These are phyloP conservation scores for Hydrocynus forskahlii DNA, from an alignment of 2,797 vertebrate genomes.

Conservation along the genomic window DNA sequence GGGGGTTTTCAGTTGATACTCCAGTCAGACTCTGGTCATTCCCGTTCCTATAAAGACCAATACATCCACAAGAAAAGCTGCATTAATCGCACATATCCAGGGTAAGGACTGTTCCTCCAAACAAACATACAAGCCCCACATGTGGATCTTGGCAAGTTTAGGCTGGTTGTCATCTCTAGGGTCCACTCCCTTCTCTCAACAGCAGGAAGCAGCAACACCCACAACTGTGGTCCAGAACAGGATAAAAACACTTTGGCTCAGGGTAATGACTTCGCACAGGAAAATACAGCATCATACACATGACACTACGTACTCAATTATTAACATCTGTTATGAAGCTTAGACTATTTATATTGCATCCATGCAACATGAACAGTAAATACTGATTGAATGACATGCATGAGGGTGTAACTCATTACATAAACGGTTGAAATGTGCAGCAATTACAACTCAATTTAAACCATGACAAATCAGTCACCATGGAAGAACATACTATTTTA, in stretches of 20 bases:
- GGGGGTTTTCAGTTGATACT: slow-evolving; percentile 13
- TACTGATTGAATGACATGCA: not conserved
- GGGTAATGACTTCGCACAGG: slow-evolving; percentile 7
- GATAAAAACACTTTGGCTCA: not conserved
- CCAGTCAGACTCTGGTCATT: slow-evolving; percentile 17
- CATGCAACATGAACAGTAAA: not conserved
- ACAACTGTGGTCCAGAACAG: not conserved
- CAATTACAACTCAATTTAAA: not conserved
- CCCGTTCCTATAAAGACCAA: not conserved
- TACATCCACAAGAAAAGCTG: not conserved
- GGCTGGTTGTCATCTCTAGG: slow-evolving; percentile 5
- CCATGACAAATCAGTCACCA: not conserved
- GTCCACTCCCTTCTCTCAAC: slow-evolving; percentile 48
- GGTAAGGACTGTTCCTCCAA: not conserved
- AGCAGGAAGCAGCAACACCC: slow-evolving; percentile 45
- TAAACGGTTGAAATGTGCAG: not conserved
- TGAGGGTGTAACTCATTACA: not conserved
- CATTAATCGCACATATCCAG: slow-evolving; percentile 4
- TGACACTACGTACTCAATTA: not conserved
- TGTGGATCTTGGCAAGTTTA: slow-evolving; percentile 22
- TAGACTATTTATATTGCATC: not conserved
- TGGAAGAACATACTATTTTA: not conserved
- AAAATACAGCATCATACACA: not conserved
- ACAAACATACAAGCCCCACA: slow-evolving; percentile 11
- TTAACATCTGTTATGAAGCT: not conserved